phyloP scores from a whole-genome alignment of 2,888 invertebrate genomes.

The Lepidonotus clava region DNA sequence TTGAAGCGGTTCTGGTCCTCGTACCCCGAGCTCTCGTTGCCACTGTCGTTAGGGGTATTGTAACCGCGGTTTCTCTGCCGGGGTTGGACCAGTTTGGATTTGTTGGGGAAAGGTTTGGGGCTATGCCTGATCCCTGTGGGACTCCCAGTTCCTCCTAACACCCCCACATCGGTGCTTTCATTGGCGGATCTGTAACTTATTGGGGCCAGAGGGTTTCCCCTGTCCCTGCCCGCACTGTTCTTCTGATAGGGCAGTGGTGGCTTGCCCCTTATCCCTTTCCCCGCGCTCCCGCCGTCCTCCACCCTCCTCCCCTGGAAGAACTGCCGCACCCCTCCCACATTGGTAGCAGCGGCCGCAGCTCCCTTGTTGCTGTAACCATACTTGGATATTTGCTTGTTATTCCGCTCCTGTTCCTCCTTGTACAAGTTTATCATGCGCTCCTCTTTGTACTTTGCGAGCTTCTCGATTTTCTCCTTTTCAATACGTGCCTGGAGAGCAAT shows the following conservation, averaged over 20 bases:
- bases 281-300: slow-evolving; percentile 40
- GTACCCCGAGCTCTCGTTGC: slow-evolving; percentile 44
- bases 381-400: slow-evolving; percentile 26
- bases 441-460: slow-evolving; percentile 70
- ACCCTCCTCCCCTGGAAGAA: slow-evolving; percentile 69
- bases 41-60: slow-evolving; percentile 35
- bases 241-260: slow-evolving; percentile 47
- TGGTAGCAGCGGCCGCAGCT: neutral
- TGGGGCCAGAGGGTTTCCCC: slow-evolving; percentile 72
- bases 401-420: slow-evolving; percentile 10
- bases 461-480: slow-evolving; percentile 74
- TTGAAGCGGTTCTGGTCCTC: slow-evolving; percentile 38
- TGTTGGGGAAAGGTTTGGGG: neutral
- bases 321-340: slow-evolving; percentile 64
- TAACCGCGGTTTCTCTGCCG: neutral
- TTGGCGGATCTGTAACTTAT: slow-evolving; percentile 58
- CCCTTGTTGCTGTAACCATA: slow-evolving; percentile 16
- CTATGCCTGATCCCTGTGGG: slow-evolving; percentile 32
- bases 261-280: slow-evolving; percentile 16
- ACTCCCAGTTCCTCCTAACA: slow-evolving; percentile 13
- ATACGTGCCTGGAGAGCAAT: slow-evolving; percentile 71
- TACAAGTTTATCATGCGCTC: slow-evolving; percentile 59
- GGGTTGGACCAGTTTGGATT: neutral
- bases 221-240: slow-evolving; percentile 69
- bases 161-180: neutral